A percentile compares a stretch with the other conserved stretches of the same genome.
Evolutionary conservation across 1,140 invertebrate species (phyloP).

Genomic region (Augochlora pura): DNA sequence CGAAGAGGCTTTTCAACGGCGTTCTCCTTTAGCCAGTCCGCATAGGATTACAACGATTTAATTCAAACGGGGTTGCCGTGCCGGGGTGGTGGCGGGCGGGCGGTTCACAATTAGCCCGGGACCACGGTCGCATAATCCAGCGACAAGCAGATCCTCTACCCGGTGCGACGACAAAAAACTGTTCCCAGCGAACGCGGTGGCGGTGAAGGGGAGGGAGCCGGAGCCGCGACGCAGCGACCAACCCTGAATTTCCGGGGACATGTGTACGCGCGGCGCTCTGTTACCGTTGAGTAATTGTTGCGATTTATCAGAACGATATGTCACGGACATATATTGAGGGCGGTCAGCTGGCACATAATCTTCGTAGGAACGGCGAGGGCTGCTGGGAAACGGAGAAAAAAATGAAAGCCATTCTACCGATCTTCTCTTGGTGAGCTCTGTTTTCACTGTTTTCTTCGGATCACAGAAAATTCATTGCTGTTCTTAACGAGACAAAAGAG

Average conservation of each 20-base stretch:
- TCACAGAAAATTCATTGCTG: too few species aligned
- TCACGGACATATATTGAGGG: conserved; percentile 64
- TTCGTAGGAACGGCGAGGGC: conserved; percentile 42
- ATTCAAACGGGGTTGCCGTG: conserved; percentile 14
- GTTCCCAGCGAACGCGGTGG: conserved; percentile 38
- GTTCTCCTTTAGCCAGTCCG: background rate
- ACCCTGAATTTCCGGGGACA: conserved; percentile 61
- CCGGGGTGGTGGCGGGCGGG: conserved; percentile 6
- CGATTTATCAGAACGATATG: conserved; percentile 74
- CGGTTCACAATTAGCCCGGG: conserved; percentile 61
- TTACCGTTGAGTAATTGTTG: conserved; percentile 69
- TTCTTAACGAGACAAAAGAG: too few species aligned
- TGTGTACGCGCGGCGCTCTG: conserved; percentile 69
- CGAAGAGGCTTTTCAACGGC: background rate
- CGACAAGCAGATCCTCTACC: conserved; percentile 41
- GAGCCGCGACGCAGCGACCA: conserved; percentile 24
- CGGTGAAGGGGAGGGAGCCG: conserved; percentile 52
- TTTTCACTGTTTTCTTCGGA: too few species aligned
- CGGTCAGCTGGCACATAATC: conserved; percentile 60
- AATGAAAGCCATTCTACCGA: background rate
- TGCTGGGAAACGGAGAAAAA: background rate
- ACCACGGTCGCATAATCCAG: conserved; percentile 53
- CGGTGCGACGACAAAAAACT: conserved; percentile 56
- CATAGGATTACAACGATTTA: conserved; percentile 23
- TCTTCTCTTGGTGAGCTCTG: background rate